phyloP scores from a whole-genome alignment of 2,113 vertebrate species.

The Stigmatopora argus region DNA sequence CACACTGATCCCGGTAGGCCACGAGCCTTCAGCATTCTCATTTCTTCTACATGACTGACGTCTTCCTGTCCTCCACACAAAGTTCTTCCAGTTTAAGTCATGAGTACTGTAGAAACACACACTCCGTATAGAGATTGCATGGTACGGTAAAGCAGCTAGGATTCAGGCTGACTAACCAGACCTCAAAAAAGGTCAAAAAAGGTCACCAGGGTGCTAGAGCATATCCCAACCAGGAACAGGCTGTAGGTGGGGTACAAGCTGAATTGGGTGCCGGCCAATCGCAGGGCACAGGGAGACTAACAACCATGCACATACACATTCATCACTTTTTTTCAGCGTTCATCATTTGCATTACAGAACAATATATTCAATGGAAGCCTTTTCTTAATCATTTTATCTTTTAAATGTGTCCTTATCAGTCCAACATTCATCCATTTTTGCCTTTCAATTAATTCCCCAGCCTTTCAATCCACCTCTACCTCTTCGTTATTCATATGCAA shows the following conservation, averaged over 20 bases:
- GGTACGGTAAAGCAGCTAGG: neutral
- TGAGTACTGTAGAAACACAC: neutral
- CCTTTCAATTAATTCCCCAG: neutral
- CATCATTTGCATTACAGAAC: too few relatives aligned
- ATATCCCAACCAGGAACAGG: too few relatives aligned
- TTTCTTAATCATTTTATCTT: neutral
- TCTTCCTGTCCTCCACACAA: constrained; percentile 6
- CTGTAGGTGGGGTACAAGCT: too few relatives aligned
- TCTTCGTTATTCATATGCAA: neutral
- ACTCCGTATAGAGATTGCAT: neutral
- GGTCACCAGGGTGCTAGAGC: too few relatives aligned
- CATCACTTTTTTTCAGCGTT: neutral
- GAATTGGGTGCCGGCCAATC: too few relatives aligned
- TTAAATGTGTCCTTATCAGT: neutral
- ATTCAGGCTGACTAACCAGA: too few relatives aligned
- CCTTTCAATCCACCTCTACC: neutral
- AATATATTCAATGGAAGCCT: neutral
- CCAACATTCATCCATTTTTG: neutral
- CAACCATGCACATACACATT: too few relatives aligned
- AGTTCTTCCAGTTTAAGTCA: neutral
- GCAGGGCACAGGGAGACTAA: too few relatives aligned
- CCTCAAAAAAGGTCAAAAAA: too few relatives aligned
- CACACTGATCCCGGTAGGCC: constrained; percentile 8
- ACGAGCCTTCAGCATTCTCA: neutral
- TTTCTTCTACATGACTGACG: neutral